phyloP scores from a whole-genome alignment of 2,888 invertebrate genomes.

The Sturmia bella region DNA sequence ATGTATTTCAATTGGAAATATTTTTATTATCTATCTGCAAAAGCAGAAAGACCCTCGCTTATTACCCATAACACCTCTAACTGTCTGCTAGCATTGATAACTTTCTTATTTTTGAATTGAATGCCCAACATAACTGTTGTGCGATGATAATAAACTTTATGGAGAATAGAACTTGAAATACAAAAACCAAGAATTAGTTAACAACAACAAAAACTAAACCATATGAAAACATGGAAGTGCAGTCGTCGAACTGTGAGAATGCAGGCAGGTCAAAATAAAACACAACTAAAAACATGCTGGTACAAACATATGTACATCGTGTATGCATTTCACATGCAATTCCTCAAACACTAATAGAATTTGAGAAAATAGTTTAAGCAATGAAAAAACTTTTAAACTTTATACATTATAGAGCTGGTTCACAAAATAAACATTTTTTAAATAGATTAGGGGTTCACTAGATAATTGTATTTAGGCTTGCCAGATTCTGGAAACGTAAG shows the following conservation, averaged over 20 bases:
- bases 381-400: too few species aligned
- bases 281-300: slow-evolving; percentile 1
- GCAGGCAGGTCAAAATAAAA: slow-evolving; percentile 23
- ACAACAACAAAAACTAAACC: slow-evolving; percentile 16
- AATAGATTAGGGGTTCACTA: too few species aligned
- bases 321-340: not conserved
- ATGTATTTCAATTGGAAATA: too few species aligned
- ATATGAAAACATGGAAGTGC: slow-evolving; percentile 45
- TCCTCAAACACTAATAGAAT: too few species aligned
- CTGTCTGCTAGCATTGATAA: not conserved
- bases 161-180: slow-evolving; percentile 15
- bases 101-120: slow-evolving; percentile 2
- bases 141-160: not conserved
- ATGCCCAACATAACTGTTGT: slow-evolving; percentile 18
- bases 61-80: not conserved
- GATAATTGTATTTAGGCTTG: too few species aligned
- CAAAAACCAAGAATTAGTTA: not conserved
- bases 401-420: too few species aligned
- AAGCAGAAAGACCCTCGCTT: too few species aligned
- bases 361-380: too few species aligned
- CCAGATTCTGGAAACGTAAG: too few species aligned
- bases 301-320: not conserved
- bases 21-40: too few species aligned
- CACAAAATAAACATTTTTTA: too few species aligned
- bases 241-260: slow-evolving; percentile 36